Conservation (phyloP, 2,797 vertebrate species). For the Pangasius mekongensis region DNA sequence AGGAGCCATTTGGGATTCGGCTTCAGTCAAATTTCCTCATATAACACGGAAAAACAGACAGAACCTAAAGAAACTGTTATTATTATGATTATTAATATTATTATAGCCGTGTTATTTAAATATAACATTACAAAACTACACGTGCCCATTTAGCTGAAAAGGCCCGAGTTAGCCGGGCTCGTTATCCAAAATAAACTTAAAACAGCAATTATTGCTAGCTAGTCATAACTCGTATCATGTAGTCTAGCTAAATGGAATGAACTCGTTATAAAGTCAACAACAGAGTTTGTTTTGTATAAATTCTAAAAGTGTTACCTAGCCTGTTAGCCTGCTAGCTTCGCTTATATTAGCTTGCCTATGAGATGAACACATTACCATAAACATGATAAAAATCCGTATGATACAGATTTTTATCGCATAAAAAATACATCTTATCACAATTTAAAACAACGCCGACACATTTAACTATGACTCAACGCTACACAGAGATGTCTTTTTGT, state of each 20-base stretch:
- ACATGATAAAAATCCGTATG: no score
- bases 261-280: not conserved
- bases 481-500: constrained; percentile 27
- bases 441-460: not conserved
- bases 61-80: not conserved
- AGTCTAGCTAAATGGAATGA: not conserved
- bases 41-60: not conserved
- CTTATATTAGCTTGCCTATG: not conserved
- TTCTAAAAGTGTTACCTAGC: not conserved
- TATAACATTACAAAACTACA: not conserved
- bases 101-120: not conserved
- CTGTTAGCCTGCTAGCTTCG: not conserved
- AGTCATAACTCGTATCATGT: not conserved
- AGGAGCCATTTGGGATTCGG: not conserved
- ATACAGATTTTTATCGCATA: no score
- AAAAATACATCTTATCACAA: not conserved
- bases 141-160: not conserved
- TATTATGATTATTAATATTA: not conserved
- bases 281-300: not conserved
- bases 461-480: not conserved
- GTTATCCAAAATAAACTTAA: not conserved
- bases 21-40: not conserved
- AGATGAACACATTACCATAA: not conserved
- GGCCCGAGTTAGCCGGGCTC: not conserved
- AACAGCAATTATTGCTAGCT: not conserved